Conservation (phyloP, 2,888 invertebrate genomes). For the Agrenia bidenticulata region DNA sequence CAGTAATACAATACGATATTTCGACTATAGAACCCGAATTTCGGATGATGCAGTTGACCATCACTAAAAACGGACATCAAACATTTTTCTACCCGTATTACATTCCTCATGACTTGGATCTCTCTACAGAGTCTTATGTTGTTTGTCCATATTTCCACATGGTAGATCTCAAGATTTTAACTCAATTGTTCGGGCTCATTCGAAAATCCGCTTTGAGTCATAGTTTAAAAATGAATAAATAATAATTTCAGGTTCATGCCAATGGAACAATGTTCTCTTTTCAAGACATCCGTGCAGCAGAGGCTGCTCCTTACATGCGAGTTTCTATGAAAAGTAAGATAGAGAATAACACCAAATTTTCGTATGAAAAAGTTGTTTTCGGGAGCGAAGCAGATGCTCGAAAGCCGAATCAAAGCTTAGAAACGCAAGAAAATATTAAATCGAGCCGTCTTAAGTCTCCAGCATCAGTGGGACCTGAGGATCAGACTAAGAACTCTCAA, state of each 20-base stretch:
- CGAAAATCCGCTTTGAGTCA: too few species aligned
- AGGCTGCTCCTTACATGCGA: slow-evolving; percentile 31
- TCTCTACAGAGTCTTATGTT: slow-evolving; percentile 38
- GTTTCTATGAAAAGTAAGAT: slow-evolving; percentile 9
- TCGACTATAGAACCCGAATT: slow-evolving; percentile 47
- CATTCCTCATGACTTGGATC: slow-evolving; percentile 40
- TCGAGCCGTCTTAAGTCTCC: too few species aligned
- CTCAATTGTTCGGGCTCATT: too few species aligned
- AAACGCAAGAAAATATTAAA: too few species aligned
- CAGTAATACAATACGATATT: slow-evolving; percentile 43
- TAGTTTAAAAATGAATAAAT: too few species aligned
- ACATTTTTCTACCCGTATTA: slow-evolving; percentile 49
- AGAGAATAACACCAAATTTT: slow-evolving; percentile 20
- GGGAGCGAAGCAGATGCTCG: slow-evolving; percentile 23
- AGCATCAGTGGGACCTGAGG: too few species aligned
- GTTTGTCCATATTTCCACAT: slow-evolving; percentile 47
- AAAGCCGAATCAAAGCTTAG: too few species aligned
- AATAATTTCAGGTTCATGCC: slow-evolving; percentile 20
- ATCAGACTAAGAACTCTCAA: too few species aligned
- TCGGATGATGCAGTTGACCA: slow-evolving; percentile 45
- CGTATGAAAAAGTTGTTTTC: slow-evolving; percentile 34
- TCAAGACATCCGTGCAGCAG: slow-evolving; percentile 33
- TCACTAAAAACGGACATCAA: slow-evolving; percentile 41
- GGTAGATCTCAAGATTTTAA: slow-evolving; percentile 14
- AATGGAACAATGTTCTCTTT: slow-evolving; percentile 47